Conservation (phyloP, 2,797 vertebrate species). For the Hyperoplus immaculatus region DNA sequence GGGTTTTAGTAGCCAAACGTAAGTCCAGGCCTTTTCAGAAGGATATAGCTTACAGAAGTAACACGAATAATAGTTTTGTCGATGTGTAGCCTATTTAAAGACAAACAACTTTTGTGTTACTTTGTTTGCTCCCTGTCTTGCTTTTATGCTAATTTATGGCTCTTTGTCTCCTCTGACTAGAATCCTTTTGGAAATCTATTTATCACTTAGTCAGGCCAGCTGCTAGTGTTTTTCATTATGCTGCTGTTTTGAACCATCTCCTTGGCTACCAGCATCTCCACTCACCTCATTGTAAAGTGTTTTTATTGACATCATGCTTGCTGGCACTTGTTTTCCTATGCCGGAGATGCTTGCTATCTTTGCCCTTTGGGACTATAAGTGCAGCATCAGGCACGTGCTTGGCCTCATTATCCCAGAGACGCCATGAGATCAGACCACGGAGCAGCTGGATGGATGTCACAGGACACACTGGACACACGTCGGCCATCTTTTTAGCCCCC, state of each 20-base stretch:
- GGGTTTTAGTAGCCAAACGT: background rate
- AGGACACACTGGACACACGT: slow-evolving; percentile 33
- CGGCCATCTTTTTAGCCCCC: slow-evolving; percentile 17
- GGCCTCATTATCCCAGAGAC: slow-evolving; percentile 56
- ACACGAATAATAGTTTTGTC: background rate
- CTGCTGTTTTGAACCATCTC: background rate
- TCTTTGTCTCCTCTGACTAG: background rate
- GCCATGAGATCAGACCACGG: slow-evolving; percentile 45
- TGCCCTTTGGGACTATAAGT: slow-evolving; percentile 38
- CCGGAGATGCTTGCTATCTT: slow-evolving; percentile 9
- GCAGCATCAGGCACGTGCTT: slow-evolving; percentile 70
- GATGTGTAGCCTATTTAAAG: too few species aligned
- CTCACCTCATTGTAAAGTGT: background rate
- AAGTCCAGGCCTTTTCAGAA: too few species aligned
- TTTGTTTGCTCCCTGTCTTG: background rate
- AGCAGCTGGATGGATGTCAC: slow-evolving; percentile 50
- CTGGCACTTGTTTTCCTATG: background rate
- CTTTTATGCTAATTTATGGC: background rate
- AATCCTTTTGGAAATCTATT: background rate
- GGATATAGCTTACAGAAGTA: too few species aligned
- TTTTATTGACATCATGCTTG: background rate
- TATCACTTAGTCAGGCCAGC: background rate
- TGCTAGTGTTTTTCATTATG: background rate
- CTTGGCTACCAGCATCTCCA: background rate
- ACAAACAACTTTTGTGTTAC: background rate